These are phyloP conservation scores for Trissolcus japonicus DNA, from an alignment of 2,888 invertebrate genomes.

Conservation along the genomic window DNA sequence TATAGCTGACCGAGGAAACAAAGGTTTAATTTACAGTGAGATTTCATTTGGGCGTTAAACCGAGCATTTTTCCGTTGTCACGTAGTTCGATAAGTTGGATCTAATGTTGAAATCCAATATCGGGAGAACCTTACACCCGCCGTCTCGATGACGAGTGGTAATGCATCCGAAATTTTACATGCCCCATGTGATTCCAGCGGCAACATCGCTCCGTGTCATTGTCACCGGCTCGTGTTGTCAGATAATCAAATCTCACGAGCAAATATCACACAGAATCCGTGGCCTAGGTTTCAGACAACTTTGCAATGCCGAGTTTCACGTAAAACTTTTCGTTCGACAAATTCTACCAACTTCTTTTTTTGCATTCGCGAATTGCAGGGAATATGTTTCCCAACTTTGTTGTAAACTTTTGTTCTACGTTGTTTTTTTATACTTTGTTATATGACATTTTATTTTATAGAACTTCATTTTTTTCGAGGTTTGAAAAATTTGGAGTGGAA, in stretches of 20 bases:
- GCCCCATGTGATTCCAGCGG: conserved; percentile 41
- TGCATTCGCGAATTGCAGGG: too few species aligned
- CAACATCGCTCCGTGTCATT: conserved; percentile 23
- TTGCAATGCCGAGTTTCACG: conserved; percentile 7
- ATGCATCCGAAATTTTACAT: conserved; percentile 48
- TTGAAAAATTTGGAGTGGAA: too few species aligned
- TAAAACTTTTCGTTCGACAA: background rate
- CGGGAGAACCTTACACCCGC: conserved; percentile 4
- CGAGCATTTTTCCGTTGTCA: conserved; percentile 29
- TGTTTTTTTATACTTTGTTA: too few species aligned
- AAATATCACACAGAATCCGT: conserved; percentile 10
- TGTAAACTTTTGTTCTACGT: too few species aligned
- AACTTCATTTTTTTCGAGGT: too few species aligned
- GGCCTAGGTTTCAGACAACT: conserved; percentile 7
- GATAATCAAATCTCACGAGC: conserved; percentile 34
- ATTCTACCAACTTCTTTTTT: background rate
- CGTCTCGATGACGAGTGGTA: conserved; percentile 14
- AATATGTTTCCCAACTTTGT: too few species aligned
- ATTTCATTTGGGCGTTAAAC: conserved; percentile 29
- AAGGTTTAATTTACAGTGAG: conserved; percentile 29
- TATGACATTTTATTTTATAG: too few species aligned
- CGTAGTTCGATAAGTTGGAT: conserved; percentile 33
- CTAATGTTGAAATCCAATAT: conserved; percentile 40
- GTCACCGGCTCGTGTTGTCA: conserved; percentile 15
- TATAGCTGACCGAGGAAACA: conserved; percentile 8